Conservation (phyloP, 1,140 invertebrate genomes). For the Chelonus insularis region DNA sequence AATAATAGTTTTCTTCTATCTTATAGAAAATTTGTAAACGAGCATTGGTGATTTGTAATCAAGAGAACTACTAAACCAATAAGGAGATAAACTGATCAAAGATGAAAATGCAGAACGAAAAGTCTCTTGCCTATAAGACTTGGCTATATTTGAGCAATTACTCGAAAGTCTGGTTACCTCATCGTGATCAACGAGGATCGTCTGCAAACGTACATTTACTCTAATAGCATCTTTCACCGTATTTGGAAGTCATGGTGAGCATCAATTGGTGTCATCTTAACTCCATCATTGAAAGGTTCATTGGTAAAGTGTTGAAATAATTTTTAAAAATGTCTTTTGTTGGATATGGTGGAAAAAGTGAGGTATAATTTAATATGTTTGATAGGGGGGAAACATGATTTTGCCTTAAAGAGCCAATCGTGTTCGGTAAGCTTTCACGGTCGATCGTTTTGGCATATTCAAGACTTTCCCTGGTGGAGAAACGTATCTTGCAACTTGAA, state of each 20-base stretch:
- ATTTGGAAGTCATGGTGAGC: neutral
- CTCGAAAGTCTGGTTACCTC: slow-evolving; percentile 7
- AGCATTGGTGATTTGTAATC: no score
- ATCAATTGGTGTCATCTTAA: neutral
- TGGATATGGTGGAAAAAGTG: neutral
- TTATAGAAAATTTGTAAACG: no score
- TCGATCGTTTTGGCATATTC: slow-evolving; percentile 18
- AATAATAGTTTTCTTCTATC: no score
- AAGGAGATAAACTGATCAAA: neutral
- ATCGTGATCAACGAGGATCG: neutral
- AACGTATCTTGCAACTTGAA: slow-evolving; percentile 22
- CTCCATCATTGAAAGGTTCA: no score
- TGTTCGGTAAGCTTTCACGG: slow-evolving; percentile 25
- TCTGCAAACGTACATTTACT: neutral
- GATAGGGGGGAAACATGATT: slow-evolving; percentile 15
- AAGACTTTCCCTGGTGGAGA: slow-evolving; percentile 27
- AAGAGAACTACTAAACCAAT: neutral
- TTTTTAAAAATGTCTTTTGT: no score
- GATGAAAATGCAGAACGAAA: neutral
- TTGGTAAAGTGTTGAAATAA: no score
- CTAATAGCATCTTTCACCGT: neutral
- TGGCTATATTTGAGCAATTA: slow-evolving; percentile 4
- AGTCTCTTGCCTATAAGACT: neutral
- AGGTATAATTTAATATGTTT: neutral
- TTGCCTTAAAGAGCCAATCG: slow-evolving; percentile 1